phyloP scores from a whole-genome alignment of 2,113 vertebrate genomes.

The Oncorhynchus gorbuscha region DNA sequence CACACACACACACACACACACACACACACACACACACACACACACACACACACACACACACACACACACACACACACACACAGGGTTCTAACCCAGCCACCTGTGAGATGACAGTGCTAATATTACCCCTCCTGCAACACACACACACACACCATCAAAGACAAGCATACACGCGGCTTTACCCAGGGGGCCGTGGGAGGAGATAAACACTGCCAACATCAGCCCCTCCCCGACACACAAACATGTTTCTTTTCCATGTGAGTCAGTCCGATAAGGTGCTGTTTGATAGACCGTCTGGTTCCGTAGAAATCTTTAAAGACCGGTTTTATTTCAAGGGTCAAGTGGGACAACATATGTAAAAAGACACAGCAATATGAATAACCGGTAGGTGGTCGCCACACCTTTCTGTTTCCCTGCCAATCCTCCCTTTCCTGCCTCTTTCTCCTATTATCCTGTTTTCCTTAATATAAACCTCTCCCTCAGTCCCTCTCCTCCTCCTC shows the following conservation, averaged over 20 bases:
- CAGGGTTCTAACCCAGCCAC: neutral
- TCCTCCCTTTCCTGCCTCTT: slow-evolving; percentile 47
- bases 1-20: slow-evolving; percentile 37
- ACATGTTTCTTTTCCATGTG: too few species aligned
- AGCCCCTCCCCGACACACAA: too few species aligned
- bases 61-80: too few species aligned
- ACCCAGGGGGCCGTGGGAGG: too few species aligned
- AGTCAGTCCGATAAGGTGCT: neutral
- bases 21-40: neutral
- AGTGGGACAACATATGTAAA: too few species aligned
- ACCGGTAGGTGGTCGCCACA: neutral
- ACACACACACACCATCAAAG: too few species aligned
- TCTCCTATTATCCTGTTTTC: slow-evolving; percentile 35
- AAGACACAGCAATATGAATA: neutral
- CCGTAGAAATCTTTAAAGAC: neutral
- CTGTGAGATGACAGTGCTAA: too few species aligned
- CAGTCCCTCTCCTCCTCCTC: too few species aligned
- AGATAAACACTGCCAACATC: too few species aligned
- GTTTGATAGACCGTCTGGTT: slow-evolving; percentile 4
- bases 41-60: too few species aligned
- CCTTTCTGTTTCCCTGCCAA: slow-evolving; percentile 17
- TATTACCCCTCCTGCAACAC: too few species aligned
- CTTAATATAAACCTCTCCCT: slow-evolving; percentile 14
- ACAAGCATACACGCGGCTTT: too few species aligned
- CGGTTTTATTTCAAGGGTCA: neutral